Conservation (phyloP, 2,888 invertebrate genomes). For the Sminthurides aquaticus region DNA sequence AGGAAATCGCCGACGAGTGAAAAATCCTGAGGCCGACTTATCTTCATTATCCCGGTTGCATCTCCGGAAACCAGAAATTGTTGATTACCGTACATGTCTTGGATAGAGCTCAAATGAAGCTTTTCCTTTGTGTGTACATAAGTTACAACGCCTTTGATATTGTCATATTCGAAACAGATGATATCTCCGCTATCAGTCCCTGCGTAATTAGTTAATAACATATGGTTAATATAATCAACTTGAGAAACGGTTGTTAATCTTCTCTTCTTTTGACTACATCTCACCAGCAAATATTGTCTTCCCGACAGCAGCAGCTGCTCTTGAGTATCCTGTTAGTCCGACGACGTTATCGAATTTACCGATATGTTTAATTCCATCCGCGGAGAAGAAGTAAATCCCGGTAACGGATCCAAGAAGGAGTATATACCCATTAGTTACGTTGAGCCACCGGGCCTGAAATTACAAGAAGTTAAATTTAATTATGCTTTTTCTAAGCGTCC, state of each 20-base stretch:
- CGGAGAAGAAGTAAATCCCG: conserved; percentile 32
- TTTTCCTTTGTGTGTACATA: conserved; percentile 20
- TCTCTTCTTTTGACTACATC: not conserved
- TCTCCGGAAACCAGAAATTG: conserved; percentile 20
- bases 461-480: not conserved
- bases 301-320: conserved; percentile 15
- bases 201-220: not conserved
- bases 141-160: conserved; percentile 2
- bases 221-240: not conserved
- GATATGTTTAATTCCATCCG: conserved; percentile 28
- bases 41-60: conserved; percentile 16
- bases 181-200: conserved; percentile 24
- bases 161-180: conserved; percentile 18
- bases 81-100: conserved; percentile 17
- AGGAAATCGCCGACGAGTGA: conserved; percentile 8
- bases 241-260: not conserved
- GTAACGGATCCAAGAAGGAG: conserved; percentile 14
- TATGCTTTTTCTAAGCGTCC: not conserved
- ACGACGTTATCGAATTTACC: conserved; percentile 29
- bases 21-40: conserved; percentile 15
- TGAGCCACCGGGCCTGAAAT: conserved; percentile 22
- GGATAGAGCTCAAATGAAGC: conserved; percentile 22
- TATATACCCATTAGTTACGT: conserved; percentile 9
- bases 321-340: conserved; percentile 21
- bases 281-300: conserved; percentile 21